phyloP scores from a whole-genome alignment of 1,140 invertebrate genomes.

The Brachionus koreanus region DNA sequence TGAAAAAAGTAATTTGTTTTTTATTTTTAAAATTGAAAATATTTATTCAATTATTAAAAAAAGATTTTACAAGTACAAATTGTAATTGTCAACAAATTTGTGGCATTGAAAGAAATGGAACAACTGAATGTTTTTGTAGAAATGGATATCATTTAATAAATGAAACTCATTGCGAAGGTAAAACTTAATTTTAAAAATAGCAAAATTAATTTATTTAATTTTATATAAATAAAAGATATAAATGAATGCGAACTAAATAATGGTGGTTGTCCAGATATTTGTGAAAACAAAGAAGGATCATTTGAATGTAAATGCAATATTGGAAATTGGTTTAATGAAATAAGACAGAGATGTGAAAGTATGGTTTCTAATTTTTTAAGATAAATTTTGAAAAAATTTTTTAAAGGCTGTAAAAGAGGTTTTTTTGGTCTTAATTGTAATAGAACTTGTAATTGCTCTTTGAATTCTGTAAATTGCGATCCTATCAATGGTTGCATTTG shows the following conservation, averaged over 20 bases:
- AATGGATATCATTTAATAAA: not conserved
- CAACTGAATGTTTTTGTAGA: not conserved
- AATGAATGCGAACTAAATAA: not conserved
- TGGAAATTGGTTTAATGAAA: not conserved
- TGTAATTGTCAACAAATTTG: not conserved
- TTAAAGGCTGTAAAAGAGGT: not conserved
- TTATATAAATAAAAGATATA: not conserved
- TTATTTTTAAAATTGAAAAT: not conserved
- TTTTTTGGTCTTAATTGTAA: not conserved
- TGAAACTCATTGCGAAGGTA: not conserved
- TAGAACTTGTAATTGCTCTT: not conserved
- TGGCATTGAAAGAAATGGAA: not conserved
- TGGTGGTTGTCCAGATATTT: not conserved
- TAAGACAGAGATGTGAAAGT: not conserved
- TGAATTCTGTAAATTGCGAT: not conserved
- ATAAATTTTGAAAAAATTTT: not conserved
- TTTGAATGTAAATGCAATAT: not conserved
- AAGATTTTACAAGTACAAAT: not conserved
- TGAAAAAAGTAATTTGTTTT: not conserved
- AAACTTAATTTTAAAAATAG: not conserved
- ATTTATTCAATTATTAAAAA: not conserved
- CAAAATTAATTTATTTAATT: not conserved
- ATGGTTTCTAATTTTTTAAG: not conserved
- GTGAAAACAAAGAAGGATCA: not conserved
- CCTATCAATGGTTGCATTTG: not conserved